Evolutionary conservation across 1,140 invertebrate genomes (phyloP).

Genomic region (Homalodisca vitripennis): DNA sequence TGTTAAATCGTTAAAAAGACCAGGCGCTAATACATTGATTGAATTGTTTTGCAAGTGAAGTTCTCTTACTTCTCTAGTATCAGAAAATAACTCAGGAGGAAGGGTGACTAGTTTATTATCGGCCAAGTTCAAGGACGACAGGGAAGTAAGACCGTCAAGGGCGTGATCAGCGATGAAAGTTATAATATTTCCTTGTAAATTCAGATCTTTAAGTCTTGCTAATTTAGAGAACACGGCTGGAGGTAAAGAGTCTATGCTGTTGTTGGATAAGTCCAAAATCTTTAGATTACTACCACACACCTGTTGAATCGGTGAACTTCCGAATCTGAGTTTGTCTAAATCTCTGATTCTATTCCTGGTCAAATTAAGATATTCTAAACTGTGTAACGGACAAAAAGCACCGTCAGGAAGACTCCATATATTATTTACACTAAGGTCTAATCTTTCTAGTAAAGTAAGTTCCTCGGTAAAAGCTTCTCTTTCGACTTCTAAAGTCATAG

Average conservation of each 20-base stretch:
- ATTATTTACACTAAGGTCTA: constrained; percentile 87
- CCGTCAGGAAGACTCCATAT: constrained; percentile 82
- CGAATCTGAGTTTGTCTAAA: constrained; percentile 71
- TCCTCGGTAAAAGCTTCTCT: constrained; percentile 72
- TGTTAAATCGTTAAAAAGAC: constrained; percentile 77
- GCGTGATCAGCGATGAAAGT: constrained; percentile 77
- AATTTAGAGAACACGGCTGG: constrained; percentile 72
- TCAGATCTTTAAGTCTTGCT: constrained; percentile 60
- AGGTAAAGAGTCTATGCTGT: constrained; percentile 77
- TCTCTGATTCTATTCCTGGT: constrained; percentile 79
- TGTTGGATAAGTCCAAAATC: constrained; percentile 76
- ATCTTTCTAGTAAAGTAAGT: constrained; percentile 66
- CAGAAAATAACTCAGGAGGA: constrained; percentile 78
- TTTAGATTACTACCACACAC: constrained; percentile 71
- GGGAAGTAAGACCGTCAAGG: constrained; percentile 72
- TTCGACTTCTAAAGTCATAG: constrained; percentile 77
- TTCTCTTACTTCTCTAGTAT: constrained; percentile 76
- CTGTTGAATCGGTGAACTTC: constrained; percentile 55
- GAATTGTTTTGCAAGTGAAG: constrained; percentile 83
- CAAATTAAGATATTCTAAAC: constrained; percentile 74
- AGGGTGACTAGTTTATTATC: constrained; percentile 79
- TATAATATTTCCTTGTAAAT: constrained; percentile 68
- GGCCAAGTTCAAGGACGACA: constrained; percentile 75
- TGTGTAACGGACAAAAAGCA: constrained; percentile 75
- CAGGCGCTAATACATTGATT: constrained; percentile 81